Evolutionary conservation across 2,888 invertebrate genomes (phyloP).

Genomic region (Odontothrips loti): DNA sequence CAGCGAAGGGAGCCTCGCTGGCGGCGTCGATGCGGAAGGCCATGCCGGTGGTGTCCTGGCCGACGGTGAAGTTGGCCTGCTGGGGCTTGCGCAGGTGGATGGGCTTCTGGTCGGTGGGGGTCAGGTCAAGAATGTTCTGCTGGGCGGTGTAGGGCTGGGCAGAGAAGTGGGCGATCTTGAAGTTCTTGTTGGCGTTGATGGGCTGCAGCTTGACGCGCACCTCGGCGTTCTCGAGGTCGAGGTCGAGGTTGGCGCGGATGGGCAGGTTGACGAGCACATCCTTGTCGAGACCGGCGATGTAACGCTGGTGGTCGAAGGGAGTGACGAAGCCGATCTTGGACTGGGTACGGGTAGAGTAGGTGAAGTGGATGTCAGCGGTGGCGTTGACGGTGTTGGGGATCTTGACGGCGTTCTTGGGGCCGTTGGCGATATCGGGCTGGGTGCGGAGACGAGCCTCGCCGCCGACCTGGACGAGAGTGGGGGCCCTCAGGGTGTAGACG

Average conservation of each 20-base stretch:
- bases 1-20: slow-evolving; percentile 51
- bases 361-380: slow-evolving; percentile 49
- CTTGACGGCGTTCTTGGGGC: slow-evolving; percentile 37
- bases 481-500: slow-evolving; percentile 58
- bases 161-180: slow-evolving; percentile 56
- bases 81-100: slow-evolving; percentile 32
- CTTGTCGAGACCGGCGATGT: slow-evolving; percentile 58
- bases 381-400: slow-evolving; percentile 47
- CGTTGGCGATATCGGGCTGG: slow-evolving; percentile 42
- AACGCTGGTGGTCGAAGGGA: slow-evolving; percentile 55
- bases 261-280: slow-evolving; percentile 59
- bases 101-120: slow-evolving; percentile 46
- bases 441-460: slow-evolving; percentile 51
- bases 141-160: slow-evolving; percentile 61
- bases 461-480: slow-evolving; percentile 53
- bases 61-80: slow-evolving; percentile 33
- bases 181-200: slow-evolving; percentile 50
- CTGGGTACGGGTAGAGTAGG: slow-evolving; percentile 53
- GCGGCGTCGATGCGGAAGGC: slow-evolving; percentile 54
- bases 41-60: slow-evolving; percentile 49
- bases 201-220: slow-evolving; percentile 52
- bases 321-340: slow-evolving; percentile 62
- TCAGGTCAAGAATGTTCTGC: slow-evolving; percentile 54
- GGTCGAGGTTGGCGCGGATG: slow-evolving; percentile 48
- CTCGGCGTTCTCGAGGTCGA: slow-evolving; percentile 50